These are phyloP conservation scores for Trachelus iudaicus DNA, from an alignment of 2,888 invertebrate species.

Conservation along the genomic window DNA sequence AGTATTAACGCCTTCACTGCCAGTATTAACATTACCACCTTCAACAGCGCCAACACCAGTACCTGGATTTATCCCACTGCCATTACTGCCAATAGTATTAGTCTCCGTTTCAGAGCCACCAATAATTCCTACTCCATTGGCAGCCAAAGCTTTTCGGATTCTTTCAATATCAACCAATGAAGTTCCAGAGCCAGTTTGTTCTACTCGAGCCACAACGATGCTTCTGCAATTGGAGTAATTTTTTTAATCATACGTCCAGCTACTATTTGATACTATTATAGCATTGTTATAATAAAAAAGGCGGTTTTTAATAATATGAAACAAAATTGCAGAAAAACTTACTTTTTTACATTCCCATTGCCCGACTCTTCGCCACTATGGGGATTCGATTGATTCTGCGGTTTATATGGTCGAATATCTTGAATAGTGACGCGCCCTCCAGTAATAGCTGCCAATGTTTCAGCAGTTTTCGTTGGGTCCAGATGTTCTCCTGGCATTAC, in stretches of 20 bases:
- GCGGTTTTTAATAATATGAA: neutral
- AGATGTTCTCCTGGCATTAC: slow-evolving; percentile 83
- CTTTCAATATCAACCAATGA: slow-evolving; percentile 60
- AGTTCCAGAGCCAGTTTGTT: slow-evolving; percentile 52
- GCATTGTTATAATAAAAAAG: neutral
- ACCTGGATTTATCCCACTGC: neutral
- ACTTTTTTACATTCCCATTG: slow-evolving; percentile 49
- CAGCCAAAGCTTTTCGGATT: slow-evolving; percentile 56
- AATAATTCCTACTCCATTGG: slow-evolving; percentile 60
- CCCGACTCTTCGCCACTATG: neutral
- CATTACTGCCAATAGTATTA: neutral
- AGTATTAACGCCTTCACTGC: slow-evolving; percentile 60
- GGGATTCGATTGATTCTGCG: slow-evolving; percentile 34
- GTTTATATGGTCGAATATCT: slow-evolving; percentile 76
- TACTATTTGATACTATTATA: neutral
- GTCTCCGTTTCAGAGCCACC: slow-evolving; percentile 26
- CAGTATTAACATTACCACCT: slow-evolving; percentile 68
- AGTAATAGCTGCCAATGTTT: slow-evolving; percentile 80
- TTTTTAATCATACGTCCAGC: neutral
- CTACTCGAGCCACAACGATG: slow-evolving; percentile 58
- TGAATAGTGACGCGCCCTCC: slow-evolving; percentile 83
- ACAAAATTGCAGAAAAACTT: neutral
- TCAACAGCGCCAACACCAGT: slow-evolving; percentile 67
- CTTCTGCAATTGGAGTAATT: slow-evolving; percentile 41
- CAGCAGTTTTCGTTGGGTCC: slow-evolving; percentile 78